phyloP scores from a whole-genome alignment of 2,113 vertebrate genomes.

The Crypturellus undulatus region DNA sequence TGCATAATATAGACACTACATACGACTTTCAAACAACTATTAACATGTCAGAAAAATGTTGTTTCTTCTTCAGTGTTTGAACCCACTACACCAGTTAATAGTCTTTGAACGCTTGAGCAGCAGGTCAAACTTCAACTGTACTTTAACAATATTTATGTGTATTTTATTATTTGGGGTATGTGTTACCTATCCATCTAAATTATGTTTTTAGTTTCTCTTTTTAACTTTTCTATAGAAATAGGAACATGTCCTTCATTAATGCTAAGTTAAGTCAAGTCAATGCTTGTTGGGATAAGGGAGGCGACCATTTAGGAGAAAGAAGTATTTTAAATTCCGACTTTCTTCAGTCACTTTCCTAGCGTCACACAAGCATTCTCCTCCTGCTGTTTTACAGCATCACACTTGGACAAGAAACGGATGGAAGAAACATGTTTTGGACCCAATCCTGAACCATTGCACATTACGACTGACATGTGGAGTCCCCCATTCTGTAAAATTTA shows the following conservation, averaged over 20 bases:
- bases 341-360: constrained; percentile 11
- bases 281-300: neutral
- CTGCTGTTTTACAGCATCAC: neutral
- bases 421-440: neutral
- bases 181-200: neutral
- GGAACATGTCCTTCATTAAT: neutral
- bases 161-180: neutral
- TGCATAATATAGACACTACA: neutral
- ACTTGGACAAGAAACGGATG: neutral
- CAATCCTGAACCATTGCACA: neutral
- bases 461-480: neutral
- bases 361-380: neutral
- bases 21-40: neutral
- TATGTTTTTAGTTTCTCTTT: neutral
- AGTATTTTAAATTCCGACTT: constrained; percentile 7
- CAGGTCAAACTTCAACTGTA: neutral
- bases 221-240: neutral
- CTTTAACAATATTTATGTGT: neutral
- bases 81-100: neutral
- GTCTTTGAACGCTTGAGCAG: neutral
- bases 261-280: neutral
- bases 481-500: neutral
- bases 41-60: neutral
- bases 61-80: neutral
- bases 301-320: neutral